Percentiles rank a stretch among this genome's conserved stretches.
These are phyloP conservation scores for Microdon myrmicae DNA, from an alignment of 2,888 invertebrate genomes.

Conservation along the genomic window DNA sequence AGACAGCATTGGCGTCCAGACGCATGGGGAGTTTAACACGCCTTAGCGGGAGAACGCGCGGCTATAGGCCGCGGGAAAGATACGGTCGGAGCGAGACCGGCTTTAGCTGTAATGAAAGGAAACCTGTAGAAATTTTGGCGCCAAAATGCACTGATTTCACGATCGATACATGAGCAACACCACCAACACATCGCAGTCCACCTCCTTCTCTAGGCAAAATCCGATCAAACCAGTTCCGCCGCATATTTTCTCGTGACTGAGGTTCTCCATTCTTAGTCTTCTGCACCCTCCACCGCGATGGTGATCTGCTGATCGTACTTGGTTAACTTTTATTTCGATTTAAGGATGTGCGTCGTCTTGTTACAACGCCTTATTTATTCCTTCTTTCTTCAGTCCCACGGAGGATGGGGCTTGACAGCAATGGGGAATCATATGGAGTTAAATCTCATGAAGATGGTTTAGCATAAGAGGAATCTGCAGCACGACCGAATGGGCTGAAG, in stretches of 20 bases:
- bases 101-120: slow-evolving; percentile 37
- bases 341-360: slow-evolving; percentile 23
- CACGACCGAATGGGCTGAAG: slow-evolving; percentile 16
- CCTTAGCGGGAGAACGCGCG: too few relatives aligned
- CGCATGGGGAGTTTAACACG: too few relatives aligned
- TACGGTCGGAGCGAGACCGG: slow-evolving; percentile 42
- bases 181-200: too few relatives aligned
- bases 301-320: too few relatives aligned
- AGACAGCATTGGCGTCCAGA: slow-evolving; percentile 26
- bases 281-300: slow-evolving; percentile 3
- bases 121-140: slow-evolving; percentile 64
- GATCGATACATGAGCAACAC: slow-evolving; percentile 19
- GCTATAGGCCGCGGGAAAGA: too few relatives aligned
- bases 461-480: slow-evolving; percentile 6
- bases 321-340: too few relatives aligned
- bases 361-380: slow-evolving; percentile 32
- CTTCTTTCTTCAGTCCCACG: slow-evolving; percentile 16
- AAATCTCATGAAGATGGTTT: slow-evolving; percentile 9
- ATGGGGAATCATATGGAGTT: slow-evolving; percentile 42
- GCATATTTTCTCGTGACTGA: slow-evolving; percentile 31
- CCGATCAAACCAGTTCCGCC: slow-evolving; percentile 45
- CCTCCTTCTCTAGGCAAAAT: slow-evolving; percentile 2
- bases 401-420: slow-evolving; percentile 38
- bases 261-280: slow-evolving; percentile 27
- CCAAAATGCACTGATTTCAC: slow-evolving; percentile 59